phyloP scores from a whole-genome alignment of 2,113 vertebrate species.

The Silurus meridionalis region DNA sequence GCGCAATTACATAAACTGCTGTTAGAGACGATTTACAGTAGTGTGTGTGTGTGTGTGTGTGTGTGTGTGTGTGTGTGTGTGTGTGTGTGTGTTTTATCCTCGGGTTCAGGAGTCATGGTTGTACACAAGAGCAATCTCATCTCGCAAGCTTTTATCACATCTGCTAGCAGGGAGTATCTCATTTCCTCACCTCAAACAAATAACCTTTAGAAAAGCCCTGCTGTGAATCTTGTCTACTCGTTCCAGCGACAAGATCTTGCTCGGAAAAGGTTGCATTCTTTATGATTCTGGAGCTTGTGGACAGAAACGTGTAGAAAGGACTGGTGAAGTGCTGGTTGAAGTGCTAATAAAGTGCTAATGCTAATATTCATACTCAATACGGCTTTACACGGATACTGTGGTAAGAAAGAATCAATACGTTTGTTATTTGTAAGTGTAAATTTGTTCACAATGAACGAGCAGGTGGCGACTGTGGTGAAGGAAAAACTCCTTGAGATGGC shows the following conservation, averaged over 20 bases:
- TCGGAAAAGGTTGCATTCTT: neutral
- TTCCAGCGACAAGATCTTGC: neutral
- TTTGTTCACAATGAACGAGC: too few relatives aligned
- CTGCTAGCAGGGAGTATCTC: neutral
- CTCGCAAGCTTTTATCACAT: neutral
- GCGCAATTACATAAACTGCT: neutral
- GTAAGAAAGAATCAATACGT: too few relatives aligned
- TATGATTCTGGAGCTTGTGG: neutral
- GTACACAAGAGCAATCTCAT: neutral
- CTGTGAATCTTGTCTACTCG: neutral
- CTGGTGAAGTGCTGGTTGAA: too few relatives aligned
- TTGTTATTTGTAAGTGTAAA: too few relatives aligned
- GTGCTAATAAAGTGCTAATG: too few relatives aligned
- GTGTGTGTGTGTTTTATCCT: too few relatives aligned
- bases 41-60: too few relatives aligned
- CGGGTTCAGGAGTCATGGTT: neutral
- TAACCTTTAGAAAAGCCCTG: neutral
- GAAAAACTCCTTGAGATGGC: too few relatives aligned
- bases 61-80: too few relatives aligned
- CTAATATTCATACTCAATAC: too few relatives aligned
- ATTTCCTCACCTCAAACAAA: neutral
- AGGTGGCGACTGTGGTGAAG: too few relatives aligned
- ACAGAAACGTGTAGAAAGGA: neutral
- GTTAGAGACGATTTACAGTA: neutral
- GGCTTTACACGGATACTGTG: too few relatives aligned